These are phyloP conservation scores for Sanderia malayensis DNA, from an alignment of 30 jellyfish, hydroid and myxozoan genomes.

Conservation along the genomic window DNA sequence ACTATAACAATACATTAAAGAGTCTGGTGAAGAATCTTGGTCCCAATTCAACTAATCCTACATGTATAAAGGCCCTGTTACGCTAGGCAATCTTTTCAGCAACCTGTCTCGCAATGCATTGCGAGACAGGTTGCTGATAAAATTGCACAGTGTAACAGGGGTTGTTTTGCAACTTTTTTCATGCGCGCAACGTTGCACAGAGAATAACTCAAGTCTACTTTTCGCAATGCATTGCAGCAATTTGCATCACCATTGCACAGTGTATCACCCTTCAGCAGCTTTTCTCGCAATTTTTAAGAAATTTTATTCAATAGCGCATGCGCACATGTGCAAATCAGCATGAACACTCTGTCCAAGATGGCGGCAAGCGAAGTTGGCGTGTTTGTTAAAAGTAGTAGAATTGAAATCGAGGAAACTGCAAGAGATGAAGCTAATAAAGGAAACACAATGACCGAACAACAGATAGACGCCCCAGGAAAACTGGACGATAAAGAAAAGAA, in stretches of 20 bases:
- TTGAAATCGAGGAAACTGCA: too few relatives aligned
- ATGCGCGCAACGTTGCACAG: neutral
- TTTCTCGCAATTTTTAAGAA: neutral
- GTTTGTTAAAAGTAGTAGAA: too few relatives aligned
- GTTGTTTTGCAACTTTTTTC: neutral
- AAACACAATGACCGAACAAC: too few relatives aligned
- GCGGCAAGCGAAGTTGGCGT: too few relatives aligned
- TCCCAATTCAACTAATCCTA: constrained; percentile 36
- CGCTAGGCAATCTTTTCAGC: neutral
- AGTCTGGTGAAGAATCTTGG: constrained; percentile 27
- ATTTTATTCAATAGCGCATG: too few relatives aligned
- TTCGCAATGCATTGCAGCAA: neutral
- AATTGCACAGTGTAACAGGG: neutral
- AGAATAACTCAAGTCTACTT: neutral
- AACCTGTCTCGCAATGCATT: neutral
- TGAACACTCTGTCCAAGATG: too few relatives aligned
- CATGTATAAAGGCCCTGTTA: constrained; percentile 2
- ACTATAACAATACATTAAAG: constrained; percentile 32
- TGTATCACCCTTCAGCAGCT: neutral
- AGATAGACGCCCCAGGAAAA: too few relatives aligned
- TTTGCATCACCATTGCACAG: neutral
- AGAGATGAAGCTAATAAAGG: too few relatives aligned
- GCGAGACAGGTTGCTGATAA: neutral
- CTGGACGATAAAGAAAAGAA: neutral
- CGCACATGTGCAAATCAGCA: too few relatives aligned